A percentile compares a stretch with the other conserved stretches of the same genome.
phyloP scores from a whole-genome alignment of 1,140 invertebrate genomes.

The Atta texana region DNA sequence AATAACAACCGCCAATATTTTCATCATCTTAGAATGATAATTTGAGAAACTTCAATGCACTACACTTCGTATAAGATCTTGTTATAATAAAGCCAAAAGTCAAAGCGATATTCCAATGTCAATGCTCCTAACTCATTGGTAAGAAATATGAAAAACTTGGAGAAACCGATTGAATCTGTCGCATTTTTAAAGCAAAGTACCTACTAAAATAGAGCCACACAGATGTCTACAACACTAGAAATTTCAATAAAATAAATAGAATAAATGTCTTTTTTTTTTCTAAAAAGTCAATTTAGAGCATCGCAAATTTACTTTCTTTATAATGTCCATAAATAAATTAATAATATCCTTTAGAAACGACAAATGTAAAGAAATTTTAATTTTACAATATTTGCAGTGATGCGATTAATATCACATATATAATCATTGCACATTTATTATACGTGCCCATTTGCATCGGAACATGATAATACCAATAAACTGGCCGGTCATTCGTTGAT shows the following conservation, averaged over 20 bases:
- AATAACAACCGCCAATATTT: background rate
- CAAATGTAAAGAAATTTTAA: background rate
- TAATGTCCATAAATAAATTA: background rate
- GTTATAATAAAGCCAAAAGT: background rate
- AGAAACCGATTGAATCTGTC: constrained; percentile 7
- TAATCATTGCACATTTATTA: background rate
- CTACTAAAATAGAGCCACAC: background rate
- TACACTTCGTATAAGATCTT: background rate
- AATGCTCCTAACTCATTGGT: too few relatives aligned
- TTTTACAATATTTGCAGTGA: background rate
- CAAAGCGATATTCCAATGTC: background rate
- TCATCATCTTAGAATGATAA: background rate
- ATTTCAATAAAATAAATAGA: constrained; percentile 20
- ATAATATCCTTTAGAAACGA: background rate
- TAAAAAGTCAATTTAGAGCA: background rate
- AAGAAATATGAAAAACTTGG: background rate
- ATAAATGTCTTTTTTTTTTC: background rate
- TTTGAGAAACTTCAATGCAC: background rate
- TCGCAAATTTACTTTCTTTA: background rate
- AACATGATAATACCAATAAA: constrained; percentile 27
- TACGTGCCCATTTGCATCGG: background rate
- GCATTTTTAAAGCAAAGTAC: background rate
- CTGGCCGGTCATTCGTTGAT: background rate
- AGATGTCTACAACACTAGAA: background rate
- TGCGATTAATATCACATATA: background rate